phyloP scores from a whole-genome alignment of 2,888 invertebrate genomes.

The Teleiodes luculella region DNA sequence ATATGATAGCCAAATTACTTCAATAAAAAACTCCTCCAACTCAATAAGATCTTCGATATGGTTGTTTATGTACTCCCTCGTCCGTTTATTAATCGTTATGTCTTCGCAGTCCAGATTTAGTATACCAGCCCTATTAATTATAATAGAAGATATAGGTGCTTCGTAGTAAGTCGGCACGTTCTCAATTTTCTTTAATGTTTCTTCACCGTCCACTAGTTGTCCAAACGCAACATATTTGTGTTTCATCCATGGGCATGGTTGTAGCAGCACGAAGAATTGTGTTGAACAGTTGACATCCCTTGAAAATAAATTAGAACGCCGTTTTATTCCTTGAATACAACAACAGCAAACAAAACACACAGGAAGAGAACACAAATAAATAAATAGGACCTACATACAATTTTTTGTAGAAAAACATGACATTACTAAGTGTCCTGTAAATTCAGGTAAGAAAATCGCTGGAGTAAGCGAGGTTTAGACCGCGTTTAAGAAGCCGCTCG shows the following conservation, averaged over 20 bases:
- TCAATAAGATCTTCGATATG: slow-evolving; percentile 56
- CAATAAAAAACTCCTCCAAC: slow-evolving; percentile 45
- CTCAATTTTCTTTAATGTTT: slow-evolving; percentile 80
- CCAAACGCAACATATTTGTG: slow-evolving; percentile 86
- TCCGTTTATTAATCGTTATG: slow-evolving; percentile 48
- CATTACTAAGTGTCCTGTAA: too few relatives aligned
- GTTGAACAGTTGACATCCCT: slow-evolving; percentile 82
- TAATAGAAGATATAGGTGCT: slow-evolving; percentile 62
- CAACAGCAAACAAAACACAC: too few relatives aligned
- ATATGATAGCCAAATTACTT: slow-evolving; percentile 42
- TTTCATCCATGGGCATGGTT: slow-evolving; percentile 84
- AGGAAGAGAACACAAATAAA: too few relatives aligned
- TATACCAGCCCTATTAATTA: slow-evolving; percentile 50
- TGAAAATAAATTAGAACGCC: too few relatives aligned
- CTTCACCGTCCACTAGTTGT: slow-evolving; percentile 82
- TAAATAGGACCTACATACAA: too few relatives aligned
- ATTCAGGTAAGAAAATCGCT: too few relatives aligned
- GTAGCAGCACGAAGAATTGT: slow-evolving; percentile 84
- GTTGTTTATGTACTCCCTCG: slow-evolving; percentile 48
- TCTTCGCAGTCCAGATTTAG: slow-evolving; percentile 59
- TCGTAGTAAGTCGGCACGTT: slow-evolving; percentile 80
- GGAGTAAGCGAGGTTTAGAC: too few relatives aligned
- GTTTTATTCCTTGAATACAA: too few relatives aligned
- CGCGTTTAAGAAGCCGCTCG: too few relatives aligned
- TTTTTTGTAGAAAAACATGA: too few relatives aligned